phyloP scores from a whole-genome alignment of 2,797 vertebrate genomes.

The Molothrus ater region DNA sequence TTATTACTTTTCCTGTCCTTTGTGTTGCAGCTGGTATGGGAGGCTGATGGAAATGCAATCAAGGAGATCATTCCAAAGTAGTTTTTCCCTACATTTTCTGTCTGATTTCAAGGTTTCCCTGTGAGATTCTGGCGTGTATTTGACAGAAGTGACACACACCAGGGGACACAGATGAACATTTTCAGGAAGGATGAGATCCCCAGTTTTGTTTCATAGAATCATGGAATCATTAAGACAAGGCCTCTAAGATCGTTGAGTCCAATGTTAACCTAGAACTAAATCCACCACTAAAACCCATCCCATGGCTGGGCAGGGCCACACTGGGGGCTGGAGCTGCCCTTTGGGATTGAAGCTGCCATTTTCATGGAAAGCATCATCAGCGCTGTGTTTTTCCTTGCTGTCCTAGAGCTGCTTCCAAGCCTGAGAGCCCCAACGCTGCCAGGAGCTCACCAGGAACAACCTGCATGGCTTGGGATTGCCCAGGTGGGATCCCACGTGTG shows the following conservation, averaged over 20 bases:
- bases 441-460: background rate
- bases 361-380: background rate
- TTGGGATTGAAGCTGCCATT: background rate
- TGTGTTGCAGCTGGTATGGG: background rate
- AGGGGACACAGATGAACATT: background rate
- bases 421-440: rapidly evolving
- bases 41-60: background rate
- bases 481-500: background rate
- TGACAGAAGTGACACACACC: background rate
- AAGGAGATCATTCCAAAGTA: background rate
- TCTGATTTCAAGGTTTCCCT: background rate
- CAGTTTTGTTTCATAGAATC: background rate
- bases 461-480: background rate
- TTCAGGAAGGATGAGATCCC: background rate
- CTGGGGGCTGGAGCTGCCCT: background rate
- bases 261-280: background rate
- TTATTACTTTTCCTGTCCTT: background rate
- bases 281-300: background rate
- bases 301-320: background rate
- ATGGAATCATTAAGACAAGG: background rate
- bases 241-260: background rate
- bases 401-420: background rate
- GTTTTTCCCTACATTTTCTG: background rate
- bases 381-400: background rate
- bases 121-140: background rate